A percentile compares a stretch with the other conserved stretches of the same genome.
These are phyloP conservation scores for Pollenia griseotomentosa DNA, from an alignment of 2,888 invertebrate genomes.

Conservation along the genomic window DNA sequence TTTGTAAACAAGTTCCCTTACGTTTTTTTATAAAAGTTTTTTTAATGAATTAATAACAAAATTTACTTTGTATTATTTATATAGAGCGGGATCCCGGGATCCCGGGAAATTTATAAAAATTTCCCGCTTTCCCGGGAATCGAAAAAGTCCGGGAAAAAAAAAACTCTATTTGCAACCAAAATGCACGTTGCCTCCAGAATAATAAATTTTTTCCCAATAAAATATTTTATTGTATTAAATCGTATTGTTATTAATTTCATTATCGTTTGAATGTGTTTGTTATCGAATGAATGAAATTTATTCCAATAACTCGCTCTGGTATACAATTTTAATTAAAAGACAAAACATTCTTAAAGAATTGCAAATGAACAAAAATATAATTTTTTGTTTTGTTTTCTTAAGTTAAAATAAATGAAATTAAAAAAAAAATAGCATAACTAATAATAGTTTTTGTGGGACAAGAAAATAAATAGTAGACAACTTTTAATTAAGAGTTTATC, in stretches of 20 bases:
- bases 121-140: too few species aligned
- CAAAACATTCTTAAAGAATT: background rate
- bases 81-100: too few species aligned
- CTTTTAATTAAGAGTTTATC: background rate
- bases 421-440: background rate
- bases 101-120: too few species aligned
- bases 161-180: too few species aligned
- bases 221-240: conserved; percentile 31
- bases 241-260: conserved; percentile 23
- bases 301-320: background rate
- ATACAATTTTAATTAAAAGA: conserved; percentile 24
- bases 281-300: conserved; percentile 7
- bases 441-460: background rate
- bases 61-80: too few species aligned
- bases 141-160: too few species aligned
- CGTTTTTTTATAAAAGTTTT: too few species aligned
- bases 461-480: background rate
- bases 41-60: too few species aligned
- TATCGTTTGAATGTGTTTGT: conserved; percentile 31
- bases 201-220: conserved; percentile 29
- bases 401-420: background rate
- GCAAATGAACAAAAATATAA: background rate
- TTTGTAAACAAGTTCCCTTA: too few species aligned
- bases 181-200: conserved; percentile 52
- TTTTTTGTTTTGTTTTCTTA: background rate